Conservation (phyloP, 2,888 invertebrate species). For the Drosophila acutilabella region DNA sequence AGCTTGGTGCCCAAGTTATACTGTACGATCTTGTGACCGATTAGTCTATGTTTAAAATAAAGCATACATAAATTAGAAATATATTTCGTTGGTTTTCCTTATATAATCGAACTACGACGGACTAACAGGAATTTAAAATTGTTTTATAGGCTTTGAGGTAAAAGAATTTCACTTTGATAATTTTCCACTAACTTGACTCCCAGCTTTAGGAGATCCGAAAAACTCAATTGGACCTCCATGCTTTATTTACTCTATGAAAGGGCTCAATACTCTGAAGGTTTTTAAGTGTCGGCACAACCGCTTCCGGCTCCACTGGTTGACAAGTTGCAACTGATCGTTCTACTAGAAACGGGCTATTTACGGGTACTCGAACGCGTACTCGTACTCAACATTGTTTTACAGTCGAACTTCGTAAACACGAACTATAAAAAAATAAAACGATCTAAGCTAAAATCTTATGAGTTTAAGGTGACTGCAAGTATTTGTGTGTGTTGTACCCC, state of each 20-base stretch:
- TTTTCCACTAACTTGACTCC: conserved; percentile 60
- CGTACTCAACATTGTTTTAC: conserved; percentile 21
- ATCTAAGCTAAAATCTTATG: background rate
- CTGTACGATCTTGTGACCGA: conserved; percentile 77
- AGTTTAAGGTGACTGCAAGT: no score
- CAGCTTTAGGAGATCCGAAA: conserved; percentile 59
- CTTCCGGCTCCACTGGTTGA: conserved; percentile 61
- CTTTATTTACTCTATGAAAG: background rate
- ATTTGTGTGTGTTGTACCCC: background rate
- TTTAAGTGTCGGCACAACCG: conserved; percentile 16
- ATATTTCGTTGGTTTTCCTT: conserved; percentile 16
- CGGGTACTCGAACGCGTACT: conserved; percentile 10
- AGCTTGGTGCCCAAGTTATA: conserved; percentile 72
- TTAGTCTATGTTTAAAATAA: conserved; percentile 53
- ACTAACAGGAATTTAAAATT: conserved; percentile 2
- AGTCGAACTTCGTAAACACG: conserved; percentile 17
- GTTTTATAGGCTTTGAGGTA: background rate
- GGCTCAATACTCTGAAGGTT: background rate
- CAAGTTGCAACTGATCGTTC: conserved; percentile 58
- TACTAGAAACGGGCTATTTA: conserved; percentile 25
- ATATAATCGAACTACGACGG: conserved; percentile 45
- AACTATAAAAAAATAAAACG: background rate
- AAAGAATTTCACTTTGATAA: background rate
- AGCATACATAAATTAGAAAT: conserved; percentile 11
- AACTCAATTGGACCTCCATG: conserved; percentile 58